Evolutionary conservation across 2,888 invertebrate genomes (phyloP), one percentile per base, ranked within the genome.

Genomic region (Tenthredo scrophulariae): DNA sequence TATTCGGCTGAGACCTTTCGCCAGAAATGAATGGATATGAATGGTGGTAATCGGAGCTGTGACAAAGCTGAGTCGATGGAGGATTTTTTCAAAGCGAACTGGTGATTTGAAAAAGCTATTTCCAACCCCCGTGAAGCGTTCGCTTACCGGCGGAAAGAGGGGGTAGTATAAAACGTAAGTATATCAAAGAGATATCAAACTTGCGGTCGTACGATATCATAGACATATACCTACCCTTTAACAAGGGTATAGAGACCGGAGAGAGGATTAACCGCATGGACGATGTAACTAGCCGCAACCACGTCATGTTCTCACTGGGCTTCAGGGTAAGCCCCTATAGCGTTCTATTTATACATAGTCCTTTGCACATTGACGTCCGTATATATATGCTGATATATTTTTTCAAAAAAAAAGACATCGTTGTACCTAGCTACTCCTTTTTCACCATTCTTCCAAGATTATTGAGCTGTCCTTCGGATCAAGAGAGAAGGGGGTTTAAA

Each of bases 251-350:
- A 54, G 33, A 54, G n/a, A n/a, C 50, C 26, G 22, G n/a, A 9
- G 77, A 18, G 15, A 13, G 50, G 50, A 77, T 77, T 54, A 40
- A 67, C 67, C 40, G 22, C 74, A 43, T 10, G 74, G 74, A 22
- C 74, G 74, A 74, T 74, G 74, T 74, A 74, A 74, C 74, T 43
- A 74, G 43, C 74, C 74, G 22, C 37, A 54, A 77, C 46, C 54
- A 77, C 33, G 22, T 74, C 74, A 43, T 74, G 74, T 43, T n/a
- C 40, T 43, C 74, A n/a, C 74, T 74, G 43, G 40, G 40, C 40
- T 74, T 67, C 43, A 33, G 67, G 15, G 67, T 67, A 33, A 67
- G 5, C 67, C 67, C 62, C 18, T 50, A 50, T 22, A 62, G 22
- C 22, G 2, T n/a, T 62, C 6, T 62, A 62, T 62, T 22, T 62